Conservation (phyloP, 2,113 vertebrate species). For the Embiotoca jacksoni region DNA sequence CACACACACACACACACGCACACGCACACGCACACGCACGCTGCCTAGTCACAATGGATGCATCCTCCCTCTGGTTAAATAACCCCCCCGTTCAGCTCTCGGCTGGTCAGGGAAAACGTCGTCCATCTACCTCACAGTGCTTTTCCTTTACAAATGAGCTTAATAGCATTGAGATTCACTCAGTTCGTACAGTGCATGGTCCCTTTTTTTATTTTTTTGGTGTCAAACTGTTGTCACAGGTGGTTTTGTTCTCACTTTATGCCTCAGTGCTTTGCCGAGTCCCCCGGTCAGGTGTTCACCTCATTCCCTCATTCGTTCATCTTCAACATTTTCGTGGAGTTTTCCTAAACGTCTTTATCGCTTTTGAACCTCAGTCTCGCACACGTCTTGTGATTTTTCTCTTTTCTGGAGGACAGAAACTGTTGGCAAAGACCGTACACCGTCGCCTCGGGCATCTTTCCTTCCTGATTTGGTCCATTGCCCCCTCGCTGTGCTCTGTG, state of each 20-base stretch:
- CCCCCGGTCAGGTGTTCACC: neutral
- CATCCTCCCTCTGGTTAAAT: constrained; percentile 65
- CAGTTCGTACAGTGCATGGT: constrained; percentile 67
- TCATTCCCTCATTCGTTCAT: constrained; percentile 2
- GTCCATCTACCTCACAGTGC: constrained; percentile 72
- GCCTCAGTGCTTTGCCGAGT: constrained; percentile 22
- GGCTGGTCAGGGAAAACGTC: constrained; percentile 39
- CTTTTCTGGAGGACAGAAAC: constrained; percentile 21
- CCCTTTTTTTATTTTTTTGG: constrained; percentile 60
- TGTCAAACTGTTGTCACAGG: constrained; percentile 55
- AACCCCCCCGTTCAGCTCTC: constrained; percentile 35
- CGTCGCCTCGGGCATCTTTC: constrained; percentile 19
- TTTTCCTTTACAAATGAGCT: constrained; percentile 73
- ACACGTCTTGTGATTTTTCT: neutral
- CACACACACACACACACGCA: constrained; percentile 59
- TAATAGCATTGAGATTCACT: constrained; percentile 53
- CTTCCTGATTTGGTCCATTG: constrained; percentile 40
- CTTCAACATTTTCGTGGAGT: neutral
- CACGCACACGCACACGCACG: constrained; percentile 48
- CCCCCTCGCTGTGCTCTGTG: constrained; percentile 30
- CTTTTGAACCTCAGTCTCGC: constrained; percentile 4
- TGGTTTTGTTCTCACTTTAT: constrained; percentile 47
- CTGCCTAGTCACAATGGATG: constrained; percentile 62
- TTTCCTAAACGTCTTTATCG: neutral
- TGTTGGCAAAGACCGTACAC: constrained; percentile 29